A percentile compares a stretch with the other conserved stretches of the same genome.
Conservation (phyloP, 2,888 invertebrate genomes). For the Pyrochroa serraticornis region DNA sequence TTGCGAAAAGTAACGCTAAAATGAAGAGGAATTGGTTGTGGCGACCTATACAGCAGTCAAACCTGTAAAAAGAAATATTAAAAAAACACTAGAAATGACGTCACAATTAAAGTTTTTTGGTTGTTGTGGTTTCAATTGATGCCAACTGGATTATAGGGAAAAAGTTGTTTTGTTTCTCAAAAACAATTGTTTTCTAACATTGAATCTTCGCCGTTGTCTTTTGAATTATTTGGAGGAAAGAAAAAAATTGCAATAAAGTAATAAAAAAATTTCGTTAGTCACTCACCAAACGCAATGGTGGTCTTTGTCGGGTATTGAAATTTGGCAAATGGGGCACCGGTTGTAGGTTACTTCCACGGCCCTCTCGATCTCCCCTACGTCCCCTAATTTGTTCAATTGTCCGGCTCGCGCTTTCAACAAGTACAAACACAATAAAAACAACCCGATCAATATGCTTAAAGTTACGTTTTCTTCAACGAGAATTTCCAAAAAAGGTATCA, state of each 20-base stretch:
- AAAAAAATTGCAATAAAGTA: too few species aligned
- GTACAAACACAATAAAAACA: constrained; percentile 59
- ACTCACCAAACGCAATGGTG: constrained; percentile 81
- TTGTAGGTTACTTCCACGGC: constrained; percentile 68
- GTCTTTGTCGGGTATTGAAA: constrained; percentile 77
- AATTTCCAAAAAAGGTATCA: constrained; percentile 76
- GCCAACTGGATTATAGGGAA: too few species aligned
- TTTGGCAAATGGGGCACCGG: constrained; percentile 84
- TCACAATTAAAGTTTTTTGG: constrained; percentile 1
- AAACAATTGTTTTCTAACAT: too few species aligned
- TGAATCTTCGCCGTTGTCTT: too few species aligned
- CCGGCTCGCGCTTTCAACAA: constrained; percentile 47
- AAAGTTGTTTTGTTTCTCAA: too few species aligned
- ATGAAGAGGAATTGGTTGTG: constrained; percentile 80
- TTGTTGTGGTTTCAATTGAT: too few species aligned
- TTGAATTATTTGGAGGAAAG: too few species aligned
- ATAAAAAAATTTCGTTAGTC: neutral
- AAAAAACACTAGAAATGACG: constrained; percentile 3
- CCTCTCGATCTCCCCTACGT: constrained; percentile 50
- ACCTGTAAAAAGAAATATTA: constrained; percentile 60
- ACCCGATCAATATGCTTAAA: constrained; percentile 61
- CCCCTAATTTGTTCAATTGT: constrained; percentile 42
- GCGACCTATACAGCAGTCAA: constrained; percentile 84
- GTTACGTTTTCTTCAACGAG: constrained; percentile 68
- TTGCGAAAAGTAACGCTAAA: constrained; percentile 68